A percentile compares a stretch with the other conserved stretches of the same genome.
These are phyloP conservation scores for Heteronetta atricapilla DNA, from an alignment of 2,113 vertebrate genomes.

Conservation along the genomic window DNA sequence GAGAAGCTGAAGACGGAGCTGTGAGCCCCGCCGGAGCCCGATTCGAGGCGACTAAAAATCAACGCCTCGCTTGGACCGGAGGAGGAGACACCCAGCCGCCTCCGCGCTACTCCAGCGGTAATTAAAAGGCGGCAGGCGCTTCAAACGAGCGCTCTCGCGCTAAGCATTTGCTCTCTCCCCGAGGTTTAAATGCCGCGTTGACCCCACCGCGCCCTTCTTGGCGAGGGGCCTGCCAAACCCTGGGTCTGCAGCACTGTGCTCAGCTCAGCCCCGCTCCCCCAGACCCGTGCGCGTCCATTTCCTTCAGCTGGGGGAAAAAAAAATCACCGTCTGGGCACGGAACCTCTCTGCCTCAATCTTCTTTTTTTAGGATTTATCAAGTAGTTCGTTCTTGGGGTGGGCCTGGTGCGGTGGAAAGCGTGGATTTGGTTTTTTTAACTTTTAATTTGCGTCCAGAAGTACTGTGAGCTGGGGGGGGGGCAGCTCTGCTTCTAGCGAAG, in stretches of 20 bases:
- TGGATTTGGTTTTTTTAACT: rapidly evolving
- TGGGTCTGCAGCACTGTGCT: not conserved
- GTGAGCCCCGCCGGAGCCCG: slow-evolving; percentile 26
- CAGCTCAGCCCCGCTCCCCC: not conserved
- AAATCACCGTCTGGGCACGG: not conserved
- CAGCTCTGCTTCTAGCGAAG: not conserved
- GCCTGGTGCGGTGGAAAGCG: rapidly evolving
- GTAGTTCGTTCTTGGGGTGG: not conserved
- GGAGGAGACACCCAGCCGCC: rapidly evolving
- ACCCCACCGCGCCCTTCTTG: not conserved
- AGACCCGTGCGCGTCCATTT: rapidly evolving
- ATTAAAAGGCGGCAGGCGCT: rapidly evolving
- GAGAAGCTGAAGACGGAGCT: slow-evolving; percentile 88
- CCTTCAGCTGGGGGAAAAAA: not conserved
- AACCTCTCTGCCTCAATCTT: no score
- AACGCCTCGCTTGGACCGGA: rapidly evolving
- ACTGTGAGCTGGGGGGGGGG: not conserved
- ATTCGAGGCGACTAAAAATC: no score
- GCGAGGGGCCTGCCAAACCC: not conserved
- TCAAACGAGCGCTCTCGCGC: not conserved
- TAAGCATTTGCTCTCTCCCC: rapidly evolving
- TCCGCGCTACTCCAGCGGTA: rapidly evolving
- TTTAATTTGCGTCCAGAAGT: not conserved
- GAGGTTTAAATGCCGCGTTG: not conserved
- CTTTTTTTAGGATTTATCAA: not conserved